Conservation (phyloP, 1,140 invertebrate species). For the Parasteatoda tepidariorum region DNA sequence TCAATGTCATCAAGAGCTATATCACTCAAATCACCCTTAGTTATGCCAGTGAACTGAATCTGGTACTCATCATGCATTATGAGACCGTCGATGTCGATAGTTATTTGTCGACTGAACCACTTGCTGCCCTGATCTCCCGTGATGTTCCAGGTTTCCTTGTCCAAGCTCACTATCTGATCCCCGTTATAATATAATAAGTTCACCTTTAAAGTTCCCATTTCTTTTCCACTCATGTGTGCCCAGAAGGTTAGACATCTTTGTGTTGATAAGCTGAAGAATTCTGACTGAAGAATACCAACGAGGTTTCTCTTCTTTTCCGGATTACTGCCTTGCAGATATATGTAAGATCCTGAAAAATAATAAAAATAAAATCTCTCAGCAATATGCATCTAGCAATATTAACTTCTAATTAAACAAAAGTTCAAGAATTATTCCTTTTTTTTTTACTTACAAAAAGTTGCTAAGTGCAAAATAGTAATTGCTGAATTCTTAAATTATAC, state of each 20-base stretch:
- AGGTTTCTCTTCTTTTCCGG: slow-evolving; percentile 29
- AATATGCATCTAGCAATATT: no score
- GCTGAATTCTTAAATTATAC: no score
- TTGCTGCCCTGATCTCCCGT: slow-evolving; percentile 34
- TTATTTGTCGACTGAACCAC: slow-evolving; percentile 42
- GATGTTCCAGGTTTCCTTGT: slow-evolving; percentile 1
- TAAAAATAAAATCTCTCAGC: no score
- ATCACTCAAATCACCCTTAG: slow-evolving; percentile 51
- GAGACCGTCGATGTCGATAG: slow-evolving; percentile 9
- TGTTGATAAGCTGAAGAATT: slow-evolving; percentile 52
- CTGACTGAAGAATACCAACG: slow-evolving; percentile 48
- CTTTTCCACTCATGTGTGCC: slow-evolving; percentile 63
- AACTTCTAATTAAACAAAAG: no score
- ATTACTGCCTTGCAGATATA: slow-evolving; percentile 49
- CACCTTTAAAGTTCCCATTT: slow-evolving; percentile 60
- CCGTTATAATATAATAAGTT: slow-evolving; percentile 36
- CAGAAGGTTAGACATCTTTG: slow-evolving; percentile 62
- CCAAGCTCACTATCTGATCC: neutral
- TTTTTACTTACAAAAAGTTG: no score
- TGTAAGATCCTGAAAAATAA: slow-evolving; percentile 47
- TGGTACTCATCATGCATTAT: slow-evolving; percentile 49
- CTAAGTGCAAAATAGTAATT: no score
- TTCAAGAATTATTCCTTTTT: no score
- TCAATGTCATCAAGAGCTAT: slow-evolving; percentile 62
- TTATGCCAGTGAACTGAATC: slow-evolving; percentile 54